Evolutionary conservation across 2,797 vertebrate genomes (phyloP).

Genomic region (Periparus ater): DNA sequence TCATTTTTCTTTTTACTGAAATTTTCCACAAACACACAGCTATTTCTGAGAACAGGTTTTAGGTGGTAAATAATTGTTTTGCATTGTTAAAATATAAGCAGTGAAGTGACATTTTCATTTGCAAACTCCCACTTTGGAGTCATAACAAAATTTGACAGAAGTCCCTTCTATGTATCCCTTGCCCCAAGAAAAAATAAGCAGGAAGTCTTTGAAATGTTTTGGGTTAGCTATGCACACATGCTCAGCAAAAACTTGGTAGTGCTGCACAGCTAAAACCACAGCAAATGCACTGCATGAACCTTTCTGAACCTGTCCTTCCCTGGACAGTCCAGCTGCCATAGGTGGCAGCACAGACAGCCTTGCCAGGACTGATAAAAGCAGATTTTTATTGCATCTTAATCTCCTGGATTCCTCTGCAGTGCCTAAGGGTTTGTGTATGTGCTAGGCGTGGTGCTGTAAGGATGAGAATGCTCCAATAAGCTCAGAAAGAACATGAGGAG

Average conservation of each 20-base stretch:
- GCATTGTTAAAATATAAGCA: background rate
- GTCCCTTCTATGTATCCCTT: background rate
- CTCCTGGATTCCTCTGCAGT: background rate
- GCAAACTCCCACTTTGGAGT: background rate
- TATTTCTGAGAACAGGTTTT: background rate
- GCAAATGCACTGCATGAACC: background rate
- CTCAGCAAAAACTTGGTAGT: background rate
- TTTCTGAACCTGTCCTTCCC: background rate
- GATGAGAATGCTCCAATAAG: background rate
- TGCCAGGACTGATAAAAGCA: background rate
- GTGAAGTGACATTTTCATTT: slow-evolving; percentile 9
- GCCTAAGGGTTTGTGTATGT: background rate
- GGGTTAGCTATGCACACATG: background rate
- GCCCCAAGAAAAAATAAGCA: background rate
- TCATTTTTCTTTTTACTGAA: background rate
- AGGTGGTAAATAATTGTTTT: background rate
- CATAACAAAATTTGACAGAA: background rate
- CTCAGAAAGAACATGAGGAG: background rate
- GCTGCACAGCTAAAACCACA: background rate
- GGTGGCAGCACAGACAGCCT: background rate
- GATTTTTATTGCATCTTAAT: background rate
- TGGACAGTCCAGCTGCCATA: background rate
- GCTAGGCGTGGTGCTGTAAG: background rate
- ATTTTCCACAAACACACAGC: background rate
- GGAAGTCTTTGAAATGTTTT: background rate